Evolutionary conservation across 2,888 invertebrate genomes (phyloP).

Genomic region (Zhuqinia jingwanae): DNA sequence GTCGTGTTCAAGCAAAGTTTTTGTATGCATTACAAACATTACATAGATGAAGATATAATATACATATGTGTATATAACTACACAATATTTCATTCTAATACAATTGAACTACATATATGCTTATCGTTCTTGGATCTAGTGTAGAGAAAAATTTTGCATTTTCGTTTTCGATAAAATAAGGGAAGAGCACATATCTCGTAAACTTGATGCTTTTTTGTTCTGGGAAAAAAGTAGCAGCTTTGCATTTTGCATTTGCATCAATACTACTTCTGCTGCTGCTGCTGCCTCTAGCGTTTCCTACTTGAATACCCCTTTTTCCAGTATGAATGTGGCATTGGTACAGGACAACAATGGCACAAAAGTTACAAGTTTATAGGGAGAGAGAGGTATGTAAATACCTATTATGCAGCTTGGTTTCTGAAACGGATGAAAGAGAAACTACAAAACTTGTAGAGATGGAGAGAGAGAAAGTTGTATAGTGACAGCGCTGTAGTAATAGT

Average conservation of each 20-base stretch:
- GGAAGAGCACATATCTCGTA: constrained; percentile 54
- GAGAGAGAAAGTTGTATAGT: too few species aligned
- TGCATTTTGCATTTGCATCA: constrained; percentile 63
- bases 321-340: too few species aligned
- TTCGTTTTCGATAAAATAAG: constrained; percentile 28
- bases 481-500: constrained; percentile 26
- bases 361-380: constrained; percentile 4
- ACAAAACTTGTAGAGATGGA: constrained; percentile 7
- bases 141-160: constrained; percentile 40
- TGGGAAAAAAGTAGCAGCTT: constrained; percentile 40
- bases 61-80: constrained; percentile 4
- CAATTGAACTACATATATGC: constrained; percentile 26
- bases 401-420: constrained; percentile 29
- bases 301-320: too few species aligned
- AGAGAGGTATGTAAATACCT: constrained; percentile 37
- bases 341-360: not conserved
- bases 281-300: not conserved
- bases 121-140: not conserved
- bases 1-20: not conserved
- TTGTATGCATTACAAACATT: constrained; percentile 18
- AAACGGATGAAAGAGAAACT: not conserved
- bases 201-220: constrained; percentile 51
- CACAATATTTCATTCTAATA: not conserved
- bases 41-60: not conserved
- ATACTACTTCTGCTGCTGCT: not conserved